Evolutionary conservation across 2,113 vertebrate genomes (phyloP), one percentile per base, ranked within the genome.

Genomic region (Oophaga pumilio): DNA sequence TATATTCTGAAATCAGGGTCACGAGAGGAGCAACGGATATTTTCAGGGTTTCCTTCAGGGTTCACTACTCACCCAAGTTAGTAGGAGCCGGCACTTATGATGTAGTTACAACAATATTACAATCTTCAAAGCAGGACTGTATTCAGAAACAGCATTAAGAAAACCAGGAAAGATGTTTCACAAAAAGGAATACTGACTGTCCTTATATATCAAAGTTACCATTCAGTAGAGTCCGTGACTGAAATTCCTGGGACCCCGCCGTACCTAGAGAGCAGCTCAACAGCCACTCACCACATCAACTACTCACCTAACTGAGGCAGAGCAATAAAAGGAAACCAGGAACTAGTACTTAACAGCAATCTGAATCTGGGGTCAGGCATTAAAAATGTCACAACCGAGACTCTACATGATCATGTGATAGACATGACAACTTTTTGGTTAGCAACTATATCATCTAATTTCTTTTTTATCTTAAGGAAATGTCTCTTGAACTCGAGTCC

Each of bases 401-500:
- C 18, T 13, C 52, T 10, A n/a, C 12, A 2, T 22, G 84, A 56
- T 95, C 95, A 98, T 74, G 93, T 93, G 74, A 92, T 71, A 0
- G 97, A 95, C 79, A 96, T 91, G 91, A 93, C 92, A 76, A 96
- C 90, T 90, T 97, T 99, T 91, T 98, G 97, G 87, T 92, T 95
- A 93, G 96, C 97, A 91, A 99, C 90, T 33, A 99, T 92, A 88
- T 97, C 96, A 14, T 93, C 92, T 10, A 99, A 94, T 88, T 97
- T 97, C 91, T 94, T 95, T 90, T 98, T 99, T 89, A 99, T 96
- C 85, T 96, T 98, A 91, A 99, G 91, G 92, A 99, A 99, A 78
- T 96, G 96, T 87, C 96, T 95, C 91, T 99, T 99, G 90, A 99
- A 99, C 93, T 99, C 98, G 90, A 99, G 93, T 77, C 98, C 98